A percentile compares a stretch with the other conserved stretches of the same genome.
phyloP scores from a whole-genome alignment of 2,113 vertebrate species.

The Beaufortia kweichowensis region DNA sequence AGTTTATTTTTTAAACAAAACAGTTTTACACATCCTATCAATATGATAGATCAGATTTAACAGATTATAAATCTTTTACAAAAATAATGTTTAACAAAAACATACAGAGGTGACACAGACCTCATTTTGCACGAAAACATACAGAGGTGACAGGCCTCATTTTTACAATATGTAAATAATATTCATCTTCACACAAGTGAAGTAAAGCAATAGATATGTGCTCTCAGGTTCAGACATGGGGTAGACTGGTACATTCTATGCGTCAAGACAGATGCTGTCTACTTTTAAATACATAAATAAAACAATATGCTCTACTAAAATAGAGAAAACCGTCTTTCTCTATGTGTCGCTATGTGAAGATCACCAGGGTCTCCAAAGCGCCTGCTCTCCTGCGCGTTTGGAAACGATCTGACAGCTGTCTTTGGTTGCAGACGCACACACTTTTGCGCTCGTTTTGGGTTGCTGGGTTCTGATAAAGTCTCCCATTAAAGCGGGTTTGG shows the following conservation, averaged over 20 bases:
- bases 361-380: conserved; percentile 72
- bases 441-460: background rate
- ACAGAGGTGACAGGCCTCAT: background rate
- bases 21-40: conserved; percentile 50
- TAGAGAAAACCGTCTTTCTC: conserved; percentile 13
- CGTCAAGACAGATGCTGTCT: conserved; percentile 45
- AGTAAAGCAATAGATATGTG: conserved; percentile 46
- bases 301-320: background rate
- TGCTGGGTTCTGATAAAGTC: conserved; percentile 60
- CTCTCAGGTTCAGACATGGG: conserved; percentile 4
- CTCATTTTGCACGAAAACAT: conserved; percentile 20
- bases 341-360: background rate
- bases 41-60: conserved; percentile 49
- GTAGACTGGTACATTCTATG: conserved; percentile 57
- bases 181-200: conserved; percentile 44
- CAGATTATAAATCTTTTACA: background rate
- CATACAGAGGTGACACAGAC: conserved; percentile 9
- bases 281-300: conserved; percentile 18
- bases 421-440: background rate
- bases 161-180: conserved; percentile 60
- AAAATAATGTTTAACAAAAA: conserved; percentile 29
- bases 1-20: conserved; percentile 42
- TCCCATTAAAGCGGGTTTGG: conserved; percentile 61
- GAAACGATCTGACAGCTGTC: background rate
- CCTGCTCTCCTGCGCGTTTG: background rate